Percentiles rank a stretch among this genome's conserved stretches.
Evolutionary conservation across 2,797 vertebrate species (phyloP).

Genomic region (Lates japonicus): DNA sequence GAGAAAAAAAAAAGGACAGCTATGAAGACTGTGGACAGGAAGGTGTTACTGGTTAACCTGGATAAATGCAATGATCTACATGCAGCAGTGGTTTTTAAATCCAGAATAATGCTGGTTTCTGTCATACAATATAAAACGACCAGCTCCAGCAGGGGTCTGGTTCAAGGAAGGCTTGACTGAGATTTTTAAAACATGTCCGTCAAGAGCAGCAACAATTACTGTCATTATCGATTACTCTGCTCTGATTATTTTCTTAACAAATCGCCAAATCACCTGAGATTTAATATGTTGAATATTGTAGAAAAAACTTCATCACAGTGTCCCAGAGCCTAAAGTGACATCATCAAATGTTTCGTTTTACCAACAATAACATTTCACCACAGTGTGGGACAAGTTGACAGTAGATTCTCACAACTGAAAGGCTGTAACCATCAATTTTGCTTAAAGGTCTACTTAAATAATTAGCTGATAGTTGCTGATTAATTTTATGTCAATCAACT

Average conservation of each 20-base stretch:
- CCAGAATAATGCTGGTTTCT: neutral
- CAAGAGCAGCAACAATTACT: neutral
- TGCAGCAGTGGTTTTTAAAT: neutral
- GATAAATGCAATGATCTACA: constrained; percentile 16
- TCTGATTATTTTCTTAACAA: neutral
- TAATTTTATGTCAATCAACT: no score
- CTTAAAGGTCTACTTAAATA: no score
- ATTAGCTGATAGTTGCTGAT: no score
- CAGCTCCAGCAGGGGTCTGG: neutral
- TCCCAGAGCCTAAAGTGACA: no score
- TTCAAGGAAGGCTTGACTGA: neutral
- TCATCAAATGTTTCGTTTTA: no score
- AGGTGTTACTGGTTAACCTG: constrained; percentile 52
- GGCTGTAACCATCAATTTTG: neutral
- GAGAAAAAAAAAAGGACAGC: constrained; percentile 4
- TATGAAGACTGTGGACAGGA: constrained; percentile 1
- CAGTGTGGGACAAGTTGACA: neutral
- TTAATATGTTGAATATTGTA: no score
- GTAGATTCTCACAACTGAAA: neutral
- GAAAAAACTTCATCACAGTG: no score
- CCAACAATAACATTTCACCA: no score
- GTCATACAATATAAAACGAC: neutral
- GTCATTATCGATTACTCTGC: neutral
- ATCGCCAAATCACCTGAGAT: no score
- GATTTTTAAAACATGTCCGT: neutral